Conservation (phyloP, 2,113 vertebrate species). For the Centropus unirufus region DNA sequence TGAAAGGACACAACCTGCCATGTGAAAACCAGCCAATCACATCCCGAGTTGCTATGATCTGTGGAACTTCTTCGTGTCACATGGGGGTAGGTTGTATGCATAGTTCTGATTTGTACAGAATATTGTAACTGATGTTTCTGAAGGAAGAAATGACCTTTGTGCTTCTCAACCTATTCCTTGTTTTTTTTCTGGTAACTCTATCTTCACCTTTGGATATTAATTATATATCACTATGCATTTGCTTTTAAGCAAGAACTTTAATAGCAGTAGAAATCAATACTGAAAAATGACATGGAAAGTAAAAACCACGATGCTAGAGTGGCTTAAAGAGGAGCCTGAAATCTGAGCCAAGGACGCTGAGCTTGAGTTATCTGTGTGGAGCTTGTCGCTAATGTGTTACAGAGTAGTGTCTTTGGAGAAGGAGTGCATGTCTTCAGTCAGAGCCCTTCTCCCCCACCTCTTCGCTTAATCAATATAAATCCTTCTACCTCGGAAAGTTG, state of each 20-base stretch:
- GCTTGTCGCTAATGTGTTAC: conserved; percentile 52
- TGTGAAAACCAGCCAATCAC: conserved; percentile 89
- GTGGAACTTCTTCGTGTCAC: conserved; percentile 97
- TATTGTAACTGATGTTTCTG: not conserved
- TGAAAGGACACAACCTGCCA: conserved; percentile 83
- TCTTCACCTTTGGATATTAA: conserved; percentile 57
- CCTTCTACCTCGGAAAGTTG: conserved; percentile 67
- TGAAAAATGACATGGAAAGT: conserved; percentile 64
- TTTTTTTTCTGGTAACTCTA: conserved; percentile 11
- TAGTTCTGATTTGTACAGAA: not conserved
- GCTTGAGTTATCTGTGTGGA: conserved; percentile 40
- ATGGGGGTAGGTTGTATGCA: conserved; percentile 87
- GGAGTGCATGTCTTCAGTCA: conserved; percentile 58
- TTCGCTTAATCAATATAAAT: conserved; percentile 75
- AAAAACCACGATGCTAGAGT: conserved; percentile 44
- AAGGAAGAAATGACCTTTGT: conserved; percentile 27
- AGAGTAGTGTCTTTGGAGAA: conserved; percentile 39
- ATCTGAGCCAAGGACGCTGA: conserved; percentile 33
- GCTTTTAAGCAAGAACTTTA: conserved; percentile 52
- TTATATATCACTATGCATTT: conserved; percentile 65
- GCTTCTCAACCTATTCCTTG: not conserved
- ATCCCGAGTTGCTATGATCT: conserved; percentile 90
- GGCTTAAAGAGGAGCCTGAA: conserved; percentile 60
- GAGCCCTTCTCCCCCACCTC: conserved; percentile 29
- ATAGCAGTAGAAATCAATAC: conserved; percentile 69